phyloP scores from a whole-genome alignment of 2,888 invertebrate genomes.

The Dendrolimus houi region DNA sequence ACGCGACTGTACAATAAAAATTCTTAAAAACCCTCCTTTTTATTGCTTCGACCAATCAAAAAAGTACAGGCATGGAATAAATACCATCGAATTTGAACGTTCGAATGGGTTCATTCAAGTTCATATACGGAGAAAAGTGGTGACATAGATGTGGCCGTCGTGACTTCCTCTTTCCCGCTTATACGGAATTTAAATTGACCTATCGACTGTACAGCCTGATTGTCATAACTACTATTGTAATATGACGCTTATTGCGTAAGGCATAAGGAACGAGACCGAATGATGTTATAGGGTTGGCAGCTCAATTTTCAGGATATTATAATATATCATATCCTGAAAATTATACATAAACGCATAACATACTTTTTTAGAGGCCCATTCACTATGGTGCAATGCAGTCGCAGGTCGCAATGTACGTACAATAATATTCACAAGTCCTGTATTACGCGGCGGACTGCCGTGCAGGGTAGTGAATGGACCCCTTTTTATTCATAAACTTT shows the following conservation, averaged over 20 bases:
- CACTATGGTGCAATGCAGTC: too few relatives aligned
- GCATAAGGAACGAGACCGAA: constrained; percentile 23
- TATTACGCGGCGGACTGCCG: too few relatives aligned
- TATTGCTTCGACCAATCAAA: constrained; percentile 14
- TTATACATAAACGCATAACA: too few relatives aligned
- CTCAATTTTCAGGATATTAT: background rate
- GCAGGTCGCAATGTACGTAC: too few relatives aligned
- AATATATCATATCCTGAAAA: too few relatives aligned
- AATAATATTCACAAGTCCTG: too few relatives aligned
- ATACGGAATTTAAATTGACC: constrained; percentile 72
- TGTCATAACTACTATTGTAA: constrained; percentile 7
- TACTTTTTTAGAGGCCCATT: too few relatives aligned
- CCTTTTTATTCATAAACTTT: too few relatives aligned
- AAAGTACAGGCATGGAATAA: constrained; percentile 30
- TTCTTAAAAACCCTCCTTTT: constrained; percentile 6
- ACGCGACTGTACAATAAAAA: background rate
- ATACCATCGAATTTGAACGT: constrained; percentile 27
- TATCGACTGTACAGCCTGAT: constrained; percentile 37
- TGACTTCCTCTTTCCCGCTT: constrained; percentile 75
- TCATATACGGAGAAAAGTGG: constrained; percentile 71
- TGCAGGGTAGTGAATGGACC: too few relatives aligned
- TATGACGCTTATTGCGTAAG: constrained; percentile 29
- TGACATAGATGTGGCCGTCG: constrained; percentile 63
- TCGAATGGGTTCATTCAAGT: constrained; percentile 59
- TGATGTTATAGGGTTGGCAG: constrained; percentile 14